These are phyloP conservation scores for Gobio gobio DNA, from an alignment of 2,113 vertebrate species.

Conservation along the genomic window DNA sequence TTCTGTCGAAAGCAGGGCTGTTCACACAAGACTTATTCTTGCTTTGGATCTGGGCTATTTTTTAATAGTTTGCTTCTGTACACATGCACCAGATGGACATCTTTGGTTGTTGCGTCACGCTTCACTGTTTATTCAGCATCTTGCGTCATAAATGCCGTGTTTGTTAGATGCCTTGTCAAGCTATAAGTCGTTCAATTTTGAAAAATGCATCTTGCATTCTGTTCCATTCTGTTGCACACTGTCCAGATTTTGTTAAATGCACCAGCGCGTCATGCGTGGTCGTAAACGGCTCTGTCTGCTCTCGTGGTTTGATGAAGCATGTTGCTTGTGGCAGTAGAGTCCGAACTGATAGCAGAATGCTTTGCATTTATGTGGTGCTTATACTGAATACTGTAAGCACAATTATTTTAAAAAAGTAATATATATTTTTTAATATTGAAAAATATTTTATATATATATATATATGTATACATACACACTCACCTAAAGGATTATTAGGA, in stretches of 20 bases:
- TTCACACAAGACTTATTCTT: neutral
- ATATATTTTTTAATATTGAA: no score
- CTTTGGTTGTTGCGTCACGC: neutral
- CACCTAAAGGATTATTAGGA: no score
- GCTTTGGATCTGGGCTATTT: neutral
- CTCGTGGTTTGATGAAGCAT: neutral
- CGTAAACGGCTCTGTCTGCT: constrained; percentile 7
- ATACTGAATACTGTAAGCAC: no score
- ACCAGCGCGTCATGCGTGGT: neutral
- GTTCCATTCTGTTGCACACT: constrained; percentile 9
- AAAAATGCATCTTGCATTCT: neutral
- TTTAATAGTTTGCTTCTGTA: neutral
- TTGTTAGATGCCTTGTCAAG: constrained; percentile 1
- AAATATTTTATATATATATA: no score
- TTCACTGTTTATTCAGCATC: constrained; percentile 9
- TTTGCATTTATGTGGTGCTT: neutral
- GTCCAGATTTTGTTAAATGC: neutral
- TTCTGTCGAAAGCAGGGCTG: neutral
- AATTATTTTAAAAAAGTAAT: no score
- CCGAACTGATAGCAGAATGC: neutral
- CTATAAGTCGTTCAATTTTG: neutral
- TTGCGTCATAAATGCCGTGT: neutral
- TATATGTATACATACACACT: no score
- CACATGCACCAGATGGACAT: neutral
- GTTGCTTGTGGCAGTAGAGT: neutral